Evolutionary conservation across 2,113 vertebrate genomes (phyloP).

Genomic region (Oxygymnocypris stewartii): DNA sequence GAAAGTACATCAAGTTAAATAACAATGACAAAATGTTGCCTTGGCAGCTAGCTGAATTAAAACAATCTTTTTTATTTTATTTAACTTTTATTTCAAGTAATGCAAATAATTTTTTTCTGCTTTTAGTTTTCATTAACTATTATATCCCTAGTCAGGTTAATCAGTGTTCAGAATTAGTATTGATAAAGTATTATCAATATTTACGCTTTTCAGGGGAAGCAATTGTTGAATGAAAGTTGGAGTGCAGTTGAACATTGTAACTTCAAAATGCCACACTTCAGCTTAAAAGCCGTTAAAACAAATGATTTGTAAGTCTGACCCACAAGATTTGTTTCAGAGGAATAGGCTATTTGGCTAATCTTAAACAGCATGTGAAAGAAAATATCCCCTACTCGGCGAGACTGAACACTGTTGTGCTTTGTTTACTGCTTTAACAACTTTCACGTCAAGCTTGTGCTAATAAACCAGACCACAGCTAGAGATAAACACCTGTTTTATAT

Average conservation of each 20-base stretch:
- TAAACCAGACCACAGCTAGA: background rate
- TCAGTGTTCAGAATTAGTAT: background rate
- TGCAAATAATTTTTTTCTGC: background rate
- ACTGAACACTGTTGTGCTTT: conserved; percentile 19
- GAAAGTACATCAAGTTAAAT: background rate
- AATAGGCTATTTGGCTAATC: background rate
- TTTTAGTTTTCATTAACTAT: background rate
- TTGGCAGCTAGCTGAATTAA: too few species aligned
- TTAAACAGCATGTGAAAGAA: conserved; percentile 16
- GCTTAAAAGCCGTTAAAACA: background rate
- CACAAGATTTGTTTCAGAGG: background rate
- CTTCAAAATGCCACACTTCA: background rate
- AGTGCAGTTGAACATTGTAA: background rate
- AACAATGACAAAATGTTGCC: too few species aligned
- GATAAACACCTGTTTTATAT: conserved; percentile 56
- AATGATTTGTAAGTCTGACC: background rate
- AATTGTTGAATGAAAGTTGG: background rate
- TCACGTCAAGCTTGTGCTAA: background rate
- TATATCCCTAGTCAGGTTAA: background rate
- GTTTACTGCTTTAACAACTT: conserved; percentile 47
- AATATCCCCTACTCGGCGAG: conserved; percentile 27
- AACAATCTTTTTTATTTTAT: background rate
- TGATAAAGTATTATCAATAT: background rate
- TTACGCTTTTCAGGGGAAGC: background rate
- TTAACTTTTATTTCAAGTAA: background rate